A percentile compares a stretch with the other conserved stretches of the same genome.
Conservation (phyloP, 2,888 invertebrate genomes). For the Neoscelio sp. region DNA sequence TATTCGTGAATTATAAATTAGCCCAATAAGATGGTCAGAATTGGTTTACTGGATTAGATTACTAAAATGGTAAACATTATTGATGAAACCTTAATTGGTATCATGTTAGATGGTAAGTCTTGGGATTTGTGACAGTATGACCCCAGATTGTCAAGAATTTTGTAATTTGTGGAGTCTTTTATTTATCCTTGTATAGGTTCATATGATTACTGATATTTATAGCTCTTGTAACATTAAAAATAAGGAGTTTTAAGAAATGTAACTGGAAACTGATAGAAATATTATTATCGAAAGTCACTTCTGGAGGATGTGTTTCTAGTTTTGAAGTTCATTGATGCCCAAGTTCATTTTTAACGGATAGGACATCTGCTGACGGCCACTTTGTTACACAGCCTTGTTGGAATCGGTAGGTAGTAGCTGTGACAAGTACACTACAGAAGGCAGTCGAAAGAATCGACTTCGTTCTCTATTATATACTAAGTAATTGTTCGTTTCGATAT, state of each 20-base stretch:
- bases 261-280: constrained; percentile 42
- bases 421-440: constrained; percentile 70
- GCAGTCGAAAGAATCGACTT: constrained; percentile 74
- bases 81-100: too few species aligned
- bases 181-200: too few species aligned
- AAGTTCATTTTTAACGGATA: constrained; percentile 79
- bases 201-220: constrained; percentile 2
- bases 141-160: too few species aligned
- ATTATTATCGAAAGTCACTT: constrained; percentile 77
- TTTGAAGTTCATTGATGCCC: constrained; percentile 80
- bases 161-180: too few species aligned
- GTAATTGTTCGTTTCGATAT: constrained; percentile 80
- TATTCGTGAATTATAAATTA: too few species aligned
- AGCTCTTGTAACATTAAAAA: background rate
- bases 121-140: too few species aligned
- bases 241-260: constrained; percentile 3
- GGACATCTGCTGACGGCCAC: constrained; percentile 77
- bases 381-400: constrained; percentile 71
- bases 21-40: too few species aligned
- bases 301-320: constrained; percentile 75
- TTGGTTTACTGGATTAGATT: too few species aligned
- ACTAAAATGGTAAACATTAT: too few species aligned
- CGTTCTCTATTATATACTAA: constrained; percentile 79
- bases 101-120: too few species aligned
- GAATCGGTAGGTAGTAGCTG: constrained; percentile 59